phyloP scores from a whole-genome alignment of 2,888 invertebrate genomes.

The Chaitophorus viminalis region DNA sequence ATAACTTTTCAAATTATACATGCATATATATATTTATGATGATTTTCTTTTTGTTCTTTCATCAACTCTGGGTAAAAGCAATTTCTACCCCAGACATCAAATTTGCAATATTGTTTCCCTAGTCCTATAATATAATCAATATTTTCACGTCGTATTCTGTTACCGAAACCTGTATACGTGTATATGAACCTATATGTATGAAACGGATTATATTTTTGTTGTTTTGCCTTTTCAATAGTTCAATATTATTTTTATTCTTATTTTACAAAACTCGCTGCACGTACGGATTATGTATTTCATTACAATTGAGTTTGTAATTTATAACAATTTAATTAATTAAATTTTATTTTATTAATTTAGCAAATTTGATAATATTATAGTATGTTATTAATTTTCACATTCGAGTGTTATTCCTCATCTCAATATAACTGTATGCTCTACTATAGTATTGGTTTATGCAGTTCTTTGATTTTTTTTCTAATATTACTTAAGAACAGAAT shows the following conservation, averaged over 20 bases:
- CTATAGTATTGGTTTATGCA: not conserved
- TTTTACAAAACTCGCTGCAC: not conserved
- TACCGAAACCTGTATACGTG: not conserved
- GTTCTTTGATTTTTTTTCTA: no score
- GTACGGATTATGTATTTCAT: not conserved
- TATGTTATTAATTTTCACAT: no score
- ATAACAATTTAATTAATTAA: not conserved
- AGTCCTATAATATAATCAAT: conserved; percentile 24
- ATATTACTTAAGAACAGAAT: no score
- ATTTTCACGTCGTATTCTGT: conserved; percentile 14
- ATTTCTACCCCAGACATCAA: conserved; percentile 37
- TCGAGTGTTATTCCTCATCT: no score
- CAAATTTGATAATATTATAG: no score
- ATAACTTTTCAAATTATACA: conserved; percentile 56
- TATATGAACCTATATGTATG: not conserved
- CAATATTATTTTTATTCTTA: not conserved
- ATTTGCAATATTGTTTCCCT: conserved; percentile 51
- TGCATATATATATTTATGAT: conserved; percentile 26
- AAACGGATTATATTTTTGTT: conserved; percentile 8
- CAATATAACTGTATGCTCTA: not conserved
- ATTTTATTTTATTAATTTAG: no score
- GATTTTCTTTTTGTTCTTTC: conserved; percentile 40
- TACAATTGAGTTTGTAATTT: not conserved
- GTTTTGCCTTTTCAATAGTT: not conserved
- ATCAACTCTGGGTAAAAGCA: conserved; percentile 44